phyloP scores from a whole-genome alignment of 2,888 invertebrate species.

The Synergus japonicus region DNA sequence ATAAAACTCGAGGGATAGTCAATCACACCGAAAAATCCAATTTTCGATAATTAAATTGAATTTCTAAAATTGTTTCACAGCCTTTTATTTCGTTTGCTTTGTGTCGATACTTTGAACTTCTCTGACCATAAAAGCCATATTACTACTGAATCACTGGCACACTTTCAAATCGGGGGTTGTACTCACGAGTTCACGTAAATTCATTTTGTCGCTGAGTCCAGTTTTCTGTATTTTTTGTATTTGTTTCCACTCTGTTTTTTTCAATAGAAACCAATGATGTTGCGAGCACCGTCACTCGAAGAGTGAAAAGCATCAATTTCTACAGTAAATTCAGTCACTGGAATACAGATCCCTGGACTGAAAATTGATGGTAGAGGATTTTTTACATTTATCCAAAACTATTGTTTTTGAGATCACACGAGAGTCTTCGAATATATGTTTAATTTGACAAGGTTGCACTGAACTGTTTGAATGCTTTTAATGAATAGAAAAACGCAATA shows the following conservation, averaged over 20 bases:
- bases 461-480: neutral
- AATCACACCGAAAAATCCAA: neutral
- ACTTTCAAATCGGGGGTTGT: neutral
- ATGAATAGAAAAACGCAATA: slow-evolving; percentile 15
- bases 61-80: neutral
- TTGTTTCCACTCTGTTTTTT: slow-evolving; percentile 15
- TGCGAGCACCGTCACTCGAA: slow-evolving; percentile 7
- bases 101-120: neutral
- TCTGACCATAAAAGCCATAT: neutral
- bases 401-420: slow-evolving; percentile 23
- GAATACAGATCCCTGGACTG: neutral
- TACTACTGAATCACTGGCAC: slow-evolving; percentile 10
- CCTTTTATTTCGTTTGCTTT: neutral
- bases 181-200: neutral
- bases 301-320: slow-evolving; percentile 34
- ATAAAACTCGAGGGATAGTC: neutral
- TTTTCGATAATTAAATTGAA: neutral
- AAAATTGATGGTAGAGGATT: slow-evolving; percentile 19
- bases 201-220: neutral
- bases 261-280: slow-evolving; percentile 23
- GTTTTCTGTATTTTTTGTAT: slow-evolving; percentile 9
- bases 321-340: slow-evolving; percentile 13
- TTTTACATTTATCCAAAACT: slow-evolving; percentile 25
- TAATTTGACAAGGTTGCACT: slow-evolving; percentile 2
- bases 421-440: slow-evolving; percentile 7